Base-by-base conservation (phyloP, 2,113 vertebrate species). In the Tragulus kanchil region DNA sequence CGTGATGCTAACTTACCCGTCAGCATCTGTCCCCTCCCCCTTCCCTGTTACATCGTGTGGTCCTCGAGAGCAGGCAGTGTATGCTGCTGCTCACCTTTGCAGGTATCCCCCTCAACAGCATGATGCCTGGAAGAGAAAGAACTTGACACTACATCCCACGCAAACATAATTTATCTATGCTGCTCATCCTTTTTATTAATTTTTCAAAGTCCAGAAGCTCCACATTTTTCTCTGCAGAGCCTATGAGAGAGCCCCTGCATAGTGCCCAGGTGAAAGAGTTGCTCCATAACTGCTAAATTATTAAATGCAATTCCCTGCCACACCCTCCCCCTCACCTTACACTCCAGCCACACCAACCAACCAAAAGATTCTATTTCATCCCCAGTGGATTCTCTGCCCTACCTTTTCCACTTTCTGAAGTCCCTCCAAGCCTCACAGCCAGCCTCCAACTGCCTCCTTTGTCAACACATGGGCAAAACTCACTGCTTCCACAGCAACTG, bases 51-150 rank as follows among this genome's bases (percentile, higher is more conserved):
- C 5, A 15, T 15, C 25, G 4, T 9, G 54, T 11, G 61, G 69
- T 45, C 42, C 65, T 64, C 3, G 3, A 1, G 0, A 3, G n/a
- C 28, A 17, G 50, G 17, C 0, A 3, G 6, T 42, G 21, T 64
- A 5, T 19, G 3, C 15, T 19, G 3, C 2, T 64, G n/a, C 52
- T 71, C 25, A 54, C 31, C 36, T 75, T 16, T 31, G 21, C 31
- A 31, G 13, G 28, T 26, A 42, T 31, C 4, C 31, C 52, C 19
- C 48, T 21, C 36, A 52, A 61, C 8, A 71, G 8, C 9, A 2
- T 12, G 17, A 36, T 31, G 31, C 12, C 59, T 59, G 25, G 64
- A n/a, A 31, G 61, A 65, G 62, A 58, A 92, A 17, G 6, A 50
- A 12, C 3, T 17, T 52, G 50, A 26, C 5, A 2, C 4, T 23